These are phyloP conservation scores for Anhinga rufa DNA, from an alignment of 2,113 vertebrate genomes.

Conservation along the genomic window DNA sequence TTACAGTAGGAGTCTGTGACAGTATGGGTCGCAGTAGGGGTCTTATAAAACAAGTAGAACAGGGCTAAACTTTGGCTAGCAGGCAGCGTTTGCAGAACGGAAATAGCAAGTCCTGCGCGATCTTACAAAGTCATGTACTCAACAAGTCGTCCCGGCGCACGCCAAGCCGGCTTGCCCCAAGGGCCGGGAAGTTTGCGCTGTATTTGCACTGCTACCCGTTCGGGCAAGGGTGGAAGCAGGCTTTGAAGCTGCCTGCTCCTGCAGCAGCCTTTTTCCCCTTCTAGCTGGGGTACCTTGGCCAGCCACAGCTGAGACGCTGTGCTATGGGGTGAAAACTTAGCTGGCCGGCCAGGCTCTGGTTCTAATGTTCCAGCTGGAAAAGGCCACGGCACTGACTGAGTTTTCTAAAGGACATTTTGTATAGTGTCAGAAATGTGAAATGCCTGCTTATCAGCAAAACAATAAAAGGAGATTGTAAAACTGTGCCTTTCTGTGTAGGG, in stretches of 20 bases:
- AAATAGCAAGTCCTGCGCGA: background rate
- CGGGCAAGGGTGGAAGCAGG: background rate
- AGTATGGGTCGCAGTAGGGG: background rate
- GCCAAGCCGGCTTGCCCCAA: background rate
- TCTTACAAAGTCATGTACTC: background rate
- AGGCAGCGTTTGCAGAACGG: background rate
- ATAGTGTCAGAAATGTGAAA: constrained; percentile 26
- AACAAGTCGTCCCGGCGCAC: fast-evolving
- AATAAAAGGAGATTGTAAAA: constrained; percentile 48
- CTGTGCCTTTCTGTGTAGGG: constrained; percentile 18
- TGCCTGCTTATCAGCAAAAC: constrained; percentile 61
- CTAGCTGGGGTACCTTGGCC: background rate
- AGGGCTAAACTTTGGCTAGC: background rate
- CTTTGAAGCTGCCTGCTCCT: background rate
- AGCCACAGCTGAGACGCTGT: background rate
- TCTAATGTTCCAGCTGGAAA: background rate
- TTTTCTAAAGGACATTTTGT: constrained; percentile 45
- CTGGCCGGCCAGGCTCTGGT: background rate
- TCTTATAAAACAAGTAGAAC: background rate
- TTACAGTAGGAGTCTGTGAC: background rate
- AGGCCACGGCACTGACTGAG: background rate
- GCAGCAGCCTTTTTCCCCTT: background rate
- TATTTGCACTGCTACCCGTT: background rate
- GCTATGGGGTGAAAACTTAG: background rate
- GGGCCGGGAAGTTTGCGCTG: background rate